phyloP scores from a whole-genome alignment of 2,113 vertebrate genomes.

The Polypterus senegalus region DNA sequence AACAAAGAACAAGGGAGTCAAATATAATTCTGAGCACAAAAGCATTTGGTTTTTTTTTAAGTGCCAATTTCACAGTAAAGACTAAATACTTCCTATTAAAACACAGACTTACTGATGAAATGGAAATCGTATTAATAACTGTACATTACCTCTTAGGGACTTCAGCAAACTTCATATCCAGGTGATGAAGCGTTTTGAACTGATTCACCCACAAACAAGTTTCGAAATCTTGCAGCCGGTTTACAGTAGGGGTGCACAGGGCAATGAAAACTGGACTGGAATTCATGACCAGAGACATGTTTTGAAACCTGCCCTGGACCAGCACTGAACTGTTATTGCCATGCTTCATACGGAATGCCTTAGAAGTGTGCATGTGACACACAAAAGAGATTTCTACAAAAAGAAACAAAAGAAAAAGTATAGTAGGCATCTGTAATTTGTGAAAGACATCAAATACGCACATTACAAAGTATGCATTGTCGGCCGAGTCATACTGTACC shows the following conservation, averaged over 20 bases:
- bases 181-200: constrained; percentile 49
- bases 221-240: constrained; percentile 9
- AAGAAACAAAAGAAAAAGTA: constrained; percentile 1
- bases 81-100: no score
- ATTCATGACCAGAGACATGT: constrained; percentile 16
- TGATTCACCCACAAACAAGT: constrained; percentile 7
- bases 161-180: constrained; percentile 54
- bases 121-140: no score
- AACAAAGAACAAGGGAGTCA: not conserved
- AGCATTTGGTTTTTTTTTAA: not conserved
- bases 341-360: constrained; percentile 39
- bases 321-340: constrained; percentile 40
- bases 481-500: constrained; percentile 24
- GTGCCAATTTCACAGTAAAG: not conserved
- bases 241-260: constrained; percentile 47
- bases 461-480: no score
- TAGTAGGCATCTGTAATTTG: not conserved
- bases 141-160: constrained; percentile 39
- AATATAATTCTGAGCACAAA: no score
- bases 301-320: constrained; percentile 40
- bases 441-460: no score
- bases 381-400: constrained; percentile 53
- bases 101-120: no score
- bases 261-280: constrained; percentile 42
- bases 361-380: constrained; percentile 54